Evolutionary conservation across 2,797 vertebrate species (phyloP).

Genomic region (Poecilia gillii): DNA sequence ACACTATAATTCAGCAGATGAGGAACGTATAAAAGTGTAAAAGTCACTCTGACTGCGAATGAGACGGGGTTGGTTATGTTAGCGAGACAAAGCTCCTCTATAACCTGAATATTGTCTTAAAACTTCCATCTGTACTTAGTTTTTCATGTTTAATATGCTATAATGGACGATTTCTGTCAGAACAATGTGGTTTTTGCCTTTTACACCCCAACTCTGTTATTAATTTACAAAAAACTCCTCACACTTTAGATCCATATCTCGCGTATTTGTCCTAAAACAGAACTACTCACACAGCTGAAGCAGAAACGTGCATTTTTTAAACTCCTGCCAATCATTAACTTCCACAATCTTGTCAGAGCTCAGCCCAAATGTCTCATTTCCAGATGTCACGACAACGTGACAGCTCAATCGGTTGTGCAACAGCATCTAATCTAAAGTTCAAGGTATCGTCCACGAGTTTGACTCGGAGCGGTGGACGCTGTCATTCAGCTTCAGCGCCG

Average conservation of each 20-base stretch:
- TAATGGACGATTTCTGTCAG: background rate
- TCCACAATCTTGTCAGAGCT: constrained; percentile 26
- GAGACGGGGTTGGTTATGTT: background rate
- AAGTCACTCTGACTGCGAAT: background rate
- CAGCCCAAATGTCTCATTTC: constrained; percentile 59
- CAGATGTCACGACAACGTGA: constrained; percentile 68
- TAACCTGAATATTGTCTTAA: background rate
- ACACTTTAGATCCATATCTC: background rate
- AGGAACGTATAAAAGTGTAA: background rate
- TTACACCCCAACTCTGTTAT: background rate
- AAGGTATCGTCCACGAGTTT: constrained; percentile 43
- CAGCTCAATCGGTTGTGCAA: constrained; percentile 65
- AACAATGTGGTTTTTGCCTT: background rate
- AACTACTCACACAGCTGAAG: background rate
- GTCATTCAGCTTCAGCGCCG: constrained; percentile 31
- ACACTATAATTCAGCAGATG: background rate
- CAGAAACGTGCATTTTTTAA: background rate
- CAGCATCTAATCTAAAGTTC: constrained; percentile 70
- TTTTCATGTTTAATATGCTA: background rate
- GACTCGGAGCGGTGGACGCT: constrained; percentile 11
- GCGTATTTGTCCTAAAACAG: background rate
- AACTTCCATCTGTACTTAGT: constrained; percentile 1
- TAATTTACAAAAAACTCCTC: background rate
- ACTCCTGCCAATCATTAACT: constrained; percentile 73
- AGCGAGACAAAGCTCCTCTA: background rate